These are phyloP conservation scores for Pegoplata infirma DNA, from an alignment of 2,888 invertebrate species.

Conservation along the genomic window DNA sequence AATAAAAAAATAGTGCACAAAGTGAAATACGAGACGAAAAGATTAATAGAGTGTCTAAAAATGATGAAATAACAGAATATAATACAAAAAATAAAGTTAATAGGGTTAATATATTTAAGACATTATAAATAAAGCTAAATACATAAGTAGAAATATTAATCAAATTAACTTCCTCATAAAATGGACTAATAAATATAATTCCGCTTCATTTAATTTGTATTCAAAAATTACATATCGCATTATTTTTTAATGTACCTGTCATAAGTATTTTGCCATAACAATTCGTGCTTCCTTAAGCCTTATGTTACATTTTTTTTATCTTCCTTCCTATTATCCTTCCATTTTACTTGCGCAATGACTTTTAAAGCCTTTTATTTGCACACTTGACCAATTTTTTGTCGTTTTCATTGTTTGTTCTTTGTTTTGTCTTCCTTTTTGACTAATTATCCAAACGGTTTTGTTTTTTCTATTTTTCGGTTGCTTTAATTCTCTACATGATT, in stretches of 20 bases:
- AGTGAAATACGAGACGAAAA: conserved; percentile 38
- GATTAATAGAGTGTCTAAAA: conserved; percentile 11
- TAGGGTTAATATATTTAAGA: not conserved
- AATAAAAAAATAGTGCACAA: conserved; percentile 50
- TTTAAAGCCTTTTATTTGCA: conserved; percentile 29
- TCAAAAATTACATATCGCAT: conserved; percentile 20
- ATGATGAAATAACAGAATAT: conserved; percentile 37
- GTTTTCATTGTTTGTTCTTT: conserved; percentile 27
- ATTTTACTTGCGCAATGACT: conserved; percentile 48
- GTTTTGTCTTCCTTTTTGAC: conserved; percentile 22
- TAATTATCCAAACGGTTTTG: conserved; percentile 22
- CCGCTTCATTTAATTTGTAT: not conserved
- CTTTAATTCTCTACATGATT: not conserved
- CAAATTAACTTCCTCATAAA: too few species aligned
- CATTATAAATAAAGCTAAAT: conserved; percentile 24
- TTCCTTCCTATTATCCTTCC: conserved; percentile 15
- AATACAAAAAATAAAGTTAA: not conserved
- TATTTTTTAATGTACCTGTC: conserved; percentile 10
- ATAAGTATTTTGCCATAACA: conserved; percentile 6
- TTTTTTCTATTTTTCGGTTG: not conserved
- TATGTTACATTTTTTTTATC: conserved; percentile 19
- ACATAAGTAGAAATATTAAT: not conserved
- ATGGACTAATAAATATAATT: not conserved
- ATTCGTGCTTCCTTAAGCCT: too few species aligned
- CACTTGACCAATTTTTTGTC: conserved; percentile 54